Conservation (phyloP, 1,140 invertebrate species). For the Lutraria rhynchaena region DNA sequence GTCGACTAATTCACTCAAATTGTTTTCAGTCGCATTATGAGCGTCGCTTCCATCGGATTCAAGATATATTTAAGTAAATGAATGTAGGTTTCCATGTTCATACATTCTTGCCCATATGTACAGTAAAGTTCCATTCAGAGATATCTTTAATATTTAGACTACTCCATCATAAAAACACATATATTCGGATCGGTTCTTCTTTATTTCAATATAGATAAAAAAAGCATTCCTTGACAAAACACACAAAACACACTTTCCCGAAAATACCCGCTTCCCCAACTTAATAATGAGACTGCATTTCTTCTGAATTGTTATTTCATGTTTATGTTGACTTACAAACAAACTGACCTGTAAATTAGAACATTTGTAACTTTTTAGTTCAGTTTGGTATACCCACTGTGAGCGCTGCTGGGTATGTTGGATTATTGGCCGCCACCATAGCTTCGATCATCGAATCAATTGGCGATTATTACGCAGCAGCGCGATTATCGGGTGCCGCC, state of each 20-base stretch:
- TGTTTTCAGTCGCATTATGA: too few relatives aligned
- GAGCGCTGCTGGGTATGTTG: constrained; percentile 88
- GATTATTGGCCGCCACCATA: constrained; percentile 92
- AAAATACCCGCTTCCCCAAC: neutral
- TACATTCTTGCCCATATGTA: too few relatives aligned
- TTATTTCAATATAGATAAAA: neutral
- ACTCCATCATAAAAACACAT: too few relatives aligned
- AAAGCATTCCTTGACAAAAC: neutral
- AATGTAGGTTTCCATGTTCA: too few relatives aligned
- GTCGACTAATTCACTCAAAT: too few relatives aligned
- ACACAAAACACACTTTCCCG: neutral
- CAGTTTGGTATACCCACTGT: constrained; percentile 87
- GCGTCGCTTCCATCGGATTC: too few relatives aligned
- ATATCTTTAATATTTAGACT: too few relatives aligned
- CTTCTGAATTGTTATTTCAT: too few relatives aligned
- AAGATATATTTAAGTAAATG: too few relatives aligned
- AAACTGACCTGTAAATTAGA: neutral
- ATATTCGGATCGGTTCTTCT: neutral
- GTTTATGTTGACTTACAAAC: neutral
- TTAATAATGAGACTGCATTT: too few relatives aligned
- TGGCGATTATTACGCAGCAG: constrained; percentile 94
- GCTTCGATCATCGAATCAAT: constrained; percentile 93
- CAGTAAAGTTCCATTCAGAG: too few relatives aligned
- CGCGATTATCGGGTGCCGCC: constrained; percentile 89
- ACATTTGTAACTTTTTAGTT: constrained; percentile 47